These are phyloP conservation scores for Protobothrops flavoviridis DNA, from an alignment of 2,113 vertebrate species.

Conservation along the genomic window DNA sequence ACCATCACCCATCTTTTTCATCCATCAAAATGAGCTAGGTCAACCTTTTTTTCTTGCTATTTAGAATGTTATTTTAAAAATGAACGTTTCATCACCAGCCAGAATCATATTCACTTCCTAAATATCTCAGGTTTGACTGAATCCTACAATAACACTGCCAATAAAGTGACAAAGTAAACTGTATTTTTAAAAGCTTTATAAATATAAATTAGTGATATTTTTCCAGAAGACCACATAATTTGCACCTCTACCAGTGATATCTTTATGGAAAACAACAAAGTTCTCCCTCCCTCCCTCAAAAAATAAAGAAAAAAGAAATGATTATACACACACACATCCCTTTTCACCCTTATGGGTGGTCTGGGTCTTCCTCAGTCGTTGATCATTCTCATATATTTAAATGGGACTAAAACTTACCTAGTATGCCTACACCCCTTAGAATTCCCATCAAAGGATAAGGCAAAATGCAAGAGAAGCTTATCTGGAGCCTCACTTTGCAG, in stretches of 20 bases:
- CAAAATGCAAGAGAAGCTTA: neutral
- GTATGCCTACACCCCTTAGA: neutral
- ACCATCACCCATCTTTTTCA: neutral
- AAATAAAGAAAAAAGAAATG: too few relatives aligned
- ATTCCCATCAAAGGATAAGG: neutral
- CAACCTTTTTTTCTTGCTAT: neutral
- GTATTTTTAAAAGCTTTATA: neutral
- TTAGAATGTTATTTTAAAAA: neutral
- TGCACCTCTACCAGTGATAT: neutral
- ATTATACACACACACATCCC: neutral
- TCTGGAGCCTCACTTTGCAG: neutral
- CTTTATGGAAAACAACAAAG: neutral
- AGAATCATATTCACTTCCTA: neutral
- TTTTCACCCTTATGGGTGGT: neutral
- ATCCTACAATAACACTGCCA: neutral
- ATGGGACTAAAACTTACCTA: neutral
- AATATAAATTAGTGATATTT: neutral
- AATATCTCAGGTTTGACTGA: neutral
- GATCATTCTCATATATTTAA: neutral
- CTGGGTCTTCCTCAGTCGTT: neutral
- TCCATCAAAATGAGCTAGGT: neutral
- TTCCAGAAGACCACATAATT: neutral
- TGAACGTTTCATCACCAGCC: neutral
- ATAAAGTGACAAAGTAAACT: neutral
- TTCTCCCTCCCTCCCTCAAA: neutral